Base-by-base conservation (phyloP, 1,140 invertebrate species). In the Drosophila sproati region DNA sequence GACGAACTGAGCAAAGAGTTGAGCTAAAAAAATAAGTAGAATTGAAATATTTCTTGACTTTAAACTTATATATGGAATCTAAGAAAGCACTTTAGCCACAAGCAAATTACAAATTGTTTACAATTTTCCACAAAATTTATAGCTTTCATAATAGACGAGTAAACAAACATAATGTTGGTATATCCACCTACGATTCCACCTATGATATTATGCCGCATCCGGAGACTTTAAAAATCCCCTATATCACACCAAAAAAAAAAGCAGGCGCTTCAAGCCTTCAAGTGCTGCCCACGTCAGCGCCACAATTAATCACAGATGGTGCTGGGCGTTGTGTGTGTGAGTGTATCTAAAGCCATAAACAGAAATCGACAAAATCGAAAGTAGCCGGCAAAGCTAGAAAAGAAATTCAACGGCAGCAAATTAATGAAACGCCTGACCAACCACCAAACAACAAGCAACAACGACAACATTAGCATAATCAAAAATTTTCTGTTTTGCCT, bases 281-380 rank as follows among this genome's bases (percentile, higher is more conserved):
- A 10, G 8, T 39, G 62, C 54, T 50, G 50, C 56, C 71, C 63
- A 73, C 71, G 56, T 55, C 37, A 62, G 57, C 67, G 67, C 50
- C 59, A 55, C 55, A 69, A 69, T 69, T 69, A 69, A 69, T 69
- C 66, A 69, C 29, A 35, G 55, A 7, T 20, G 20, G 20, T 20
- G 1, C 20, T 20, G 20, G 20, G 20, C 20, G 20, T 7, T 51
- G 34, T 59, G 54, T 48, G 56, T 45, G 37, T 60, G 20, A 2
- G 43, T 61, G 29, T 3, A 20, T 12, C 31, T 59, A 69, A 60
- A 51, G 67, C 67, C 35, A 73, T 50, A 72, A 57, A 80, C 41
- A 74, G 31, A 78, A 74, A 71, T 50, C 37, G 28, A 74, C 31
- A 83, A 77, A 85, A 85, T 85, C 81, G 81, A 85, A 85, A 85